Base-by-base conservation (phyloP, 2,888 invertebrate species). In the Diarsia dahlii region DNA sequence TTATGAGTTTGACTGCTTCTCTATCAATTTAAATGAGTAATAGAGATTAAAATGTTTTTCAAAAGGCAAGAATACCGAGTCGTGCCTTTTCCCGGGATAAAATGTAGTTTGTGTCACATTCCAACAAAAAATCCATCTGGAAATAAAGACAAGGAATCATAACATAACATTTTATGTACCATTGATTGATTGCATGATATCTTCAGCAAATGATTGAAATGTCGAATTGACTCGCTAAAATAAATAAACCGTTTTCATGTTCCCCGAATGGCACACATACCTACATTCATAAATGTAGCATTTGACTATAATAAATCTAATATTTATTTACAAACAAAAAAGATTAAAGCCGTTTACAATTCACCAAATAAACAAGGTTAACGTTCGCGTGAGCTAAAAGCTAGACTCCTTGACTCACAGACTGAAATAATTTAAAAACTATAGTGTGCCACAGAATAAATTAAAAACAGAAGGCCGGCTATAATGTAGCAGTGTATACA, bases 261-360 rank as follows among this genome's bases (percentile, higher is more conserved):
- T n/a, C 20, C 20, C 23, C 20, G 2, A 73, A 48, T 18, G 63
- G 56, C 58, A 54, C 58, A 78, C 48, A 62, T 56, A 28, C 28
- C n/a, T 9, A 76, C 63, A 77, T 70, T 77, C 20, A 70, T 60
- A 48, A 73, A 46, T 13, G 34, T 68, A 64, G 52, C 71, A 52
- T 78, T 67, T 66, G 39, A 50, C n/a, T 80, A 80, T 80, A 80
- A 74, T 74, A 80, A 74, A 80, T 80, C 45, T 54, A 18, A 74
- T 80, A 80, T 80, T 80, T 74, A 79, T 80, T 80, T 80, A 80
- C 80, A 80, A 74, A 80, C 80, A 80, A 80, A 72, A 80, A 81
- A 79, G 69, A 81, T 81, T 65, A 81, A 81, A 81, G 82, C 77
- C 48, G 72, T 70, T 81, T 63, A 66, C 54, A 81, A 72, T 62